Base-by-base conservation (phyloP, 2,113 vertebrate genomes). In the Syrmaticus mikado region DNA sequence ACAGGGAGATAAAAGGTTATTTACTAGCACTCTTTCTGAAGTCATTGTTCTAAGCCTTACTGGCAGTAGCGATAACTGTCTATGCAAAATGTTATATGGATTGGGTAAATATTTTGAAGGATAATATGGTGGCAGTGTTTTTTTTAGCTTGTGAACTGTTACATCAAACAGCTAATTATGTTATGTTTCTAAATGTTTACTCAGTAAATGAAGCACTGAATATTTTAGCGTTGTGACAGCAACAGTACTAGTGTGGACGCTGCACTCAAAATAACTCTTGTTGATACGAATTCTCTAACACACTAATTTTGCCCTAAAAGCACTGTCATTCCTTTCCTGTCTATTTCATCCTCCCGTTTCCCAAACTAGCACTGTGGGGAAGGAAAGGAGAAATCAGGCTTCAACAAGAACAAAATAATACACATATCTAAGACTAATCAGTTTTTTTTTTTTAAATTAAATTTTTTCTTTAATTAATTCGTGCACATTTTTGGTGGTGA, bases 81-180 rank as follows among this genome's bases (percentile, higher is more conserved):
- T 73, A 68, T 85, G 73, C 36, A 91, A 94, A 91, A 96, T 78
- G 46, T 87, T 76, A 88, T 58, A 94, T 34, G 58, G 73, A 90
- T 75, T 82, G 32, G 36, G 41, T 87, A 95, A 97, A 94, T 92
- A 96, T 95, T 97, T 95, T 93, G 87, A 96, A 96, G 71, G 82
- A 91, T 84, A 96, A 95, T 87, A 95, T 5, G 17, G 50, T 72
- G 79, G 89, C 24, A 93, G 43, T 94, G 87, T 95, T 96, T 96
- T 96, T 93, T 86, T 87, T 87, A 95, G 92, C 90, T 94, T 95
- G 94, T 88, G 92, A 93, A 93, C 93, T 79, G 67, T 43, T 74
- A 93, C 72, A 95, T 95, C 87, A 93, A 95, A 96, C 68, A 93
- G 87, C 53, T 81, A 91, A 90, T 80, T 84, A 89, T 93, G 89